A percentile compares a stretch with the other conserved stretches of the same genome.
Evolutionary conservation across 2,888 invertebrate genomes (phyloP).

Genomic region (Coelopa pilipes): DNA sequence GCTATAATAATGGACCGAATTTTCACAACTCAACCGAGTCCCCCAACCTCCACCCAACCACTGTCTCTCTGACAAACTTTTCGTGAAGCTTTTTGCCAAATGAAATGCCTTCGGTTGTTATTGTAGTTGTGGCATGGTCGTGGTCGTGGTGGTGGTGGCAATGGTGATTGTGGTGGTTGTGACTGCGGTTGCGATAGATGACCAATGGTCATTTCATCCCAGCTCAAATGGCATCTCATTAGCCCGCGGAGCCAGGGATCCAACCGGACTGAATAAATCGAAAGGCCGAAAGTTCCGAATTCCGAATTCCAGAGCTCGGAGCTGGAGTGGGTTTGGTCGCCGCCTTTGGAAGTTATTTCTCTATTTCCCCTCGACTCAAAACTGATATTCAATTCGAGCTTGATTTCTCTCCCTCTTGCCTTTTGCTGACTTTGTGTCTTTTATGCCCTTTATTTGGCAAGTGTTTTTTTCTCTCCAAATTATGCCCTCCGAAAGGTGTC

Average conservation of each 20-base stretch:
- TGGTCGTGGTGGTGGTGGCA: background rate
- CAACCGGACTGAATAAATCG: no score
- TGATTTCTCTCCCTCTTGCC: background rate
- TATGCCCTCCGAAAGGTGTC: no score
- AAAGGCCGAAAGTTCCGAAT: no score
- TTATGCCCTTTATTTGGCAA: no score
- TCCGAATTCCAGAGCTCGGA: background rate
- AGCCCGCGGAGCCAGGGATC: slow-evolving; percentile 19
- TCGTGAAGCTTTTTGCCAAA: slow-evolving; percentile 64
- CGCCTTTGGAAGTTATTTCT: background rate
- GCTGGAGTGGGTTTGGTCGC: background rate
- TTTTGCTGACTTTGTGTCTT: no score
- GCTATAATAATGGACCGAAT: slow-evolving; percentile 15
- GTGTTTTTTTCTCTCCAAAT: no score
- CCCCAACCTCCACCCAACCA: slow-evolving; percentile 1
- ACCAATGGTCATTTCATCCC: slow-evolving; percentile 51
- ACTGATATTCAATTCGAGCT: background rate
- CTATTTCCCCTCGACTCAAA: slow-evolving; percentile 19
- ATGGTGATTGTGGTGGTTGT: background rate
- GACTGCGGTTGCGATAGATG: background rate
- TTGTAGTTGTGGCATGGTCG: background rate
- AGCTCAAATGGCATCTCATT: slow-evolving; percentile 59
- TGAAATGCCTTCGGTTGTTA: slow-evolving; percentile 51
- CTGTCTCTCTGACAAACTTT: slow-evolving; percentile 56
- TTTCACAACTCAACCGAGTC: slow-evolving; percentile 12